Base-by-base conservation (phyloP, 1,140 invertebrate genomes). In the Drosophila nigromelanica region DNA sequence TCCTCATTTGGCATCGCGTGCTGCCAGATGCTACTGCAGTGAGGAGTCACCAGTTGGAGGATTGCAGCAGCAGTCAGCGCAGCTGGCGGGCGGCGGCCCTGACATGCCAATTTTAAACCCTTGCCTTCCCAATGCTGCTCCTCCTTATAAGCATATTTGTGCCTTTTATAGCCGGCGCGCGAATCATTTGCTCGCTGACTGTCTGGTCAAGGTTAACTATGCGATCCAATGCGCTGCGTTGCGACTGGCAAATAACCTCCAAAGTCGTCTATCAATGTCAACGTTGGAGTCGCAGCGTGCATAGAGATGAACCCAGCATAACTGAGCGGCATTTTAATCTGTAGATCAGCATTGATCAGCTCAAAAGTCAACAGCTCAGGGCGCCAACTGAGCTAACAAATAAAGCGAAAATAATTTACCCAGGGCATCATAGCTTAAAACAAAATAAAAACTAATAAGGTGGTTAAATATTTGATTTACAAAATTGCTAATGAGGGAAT, bases 181-280 rank as follows among this genome's bases (percentile, higher is more conserved):
- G 58, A 70, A 42, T 58, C 56, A 71, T 66, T 75, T 66, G 71
- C 52, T 67, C 60, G 30, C 55, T 37, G 39, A 42, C 42, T 61
- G 68, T 66, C 76, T 66, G 81, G 81, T 86, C 81, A 86, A 87
- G 82, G 81, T 86, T 86, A 87, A 78, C 75, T 68, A 82, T 87
- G 81, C 78, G 74, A 86, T 85, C 52, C 35, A 40, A 55, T 55
- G 21, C 6, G 37, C n/a, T 21, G 37, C 55, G 40, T 58, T 45
- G 7, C 42, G 55, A 71, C 48, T 62, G 62, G 67, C 73, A 71
- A 73, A 76, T 73, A 76, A 73, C 74, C 74, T 76, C 74, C 74
- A 62, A 14, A 58, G 70, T 62, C 70, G 75, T 74, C 75, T 70
- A 63, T 77, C 75, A 77, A 77, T 77, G 75, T 77, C 75, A 77